A percentile compares a stretch with the other conserved stretches of the same genome.
These are phyloP conservation scores for Tupaia tana DNA, from an alignment of 2,113 vertebrate genomes.

Conservation along the genomic window DNA sequence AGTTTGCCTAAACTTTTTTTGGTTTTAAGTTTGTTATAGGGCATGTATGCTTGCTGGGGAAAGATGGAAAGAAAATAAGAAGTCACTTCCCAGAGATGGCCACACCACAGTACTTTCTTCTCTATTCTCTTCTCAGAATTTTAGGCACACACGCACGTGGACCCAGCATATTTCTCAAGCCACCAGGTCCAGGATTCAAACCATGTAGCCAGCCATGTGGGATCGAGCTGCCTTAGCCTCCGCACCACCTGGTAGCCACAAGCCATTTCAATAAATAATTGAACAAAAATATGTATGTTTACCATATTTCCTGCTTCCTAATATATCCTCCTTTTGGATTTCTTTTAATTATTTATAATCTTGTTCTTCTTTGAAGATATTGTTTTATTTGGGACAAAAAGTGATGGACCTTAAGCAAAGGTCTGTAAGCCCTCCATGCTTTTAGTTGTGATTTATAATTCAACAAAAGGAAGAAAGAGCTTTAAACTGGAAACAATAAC, in stretches of 20 bases:
- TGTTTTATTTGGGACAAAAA: neutral
- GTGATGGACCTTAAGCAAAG: neutral
- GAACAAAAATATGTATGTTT: slow-evolving; percentile 39
- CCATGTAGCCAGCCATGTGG: no score
- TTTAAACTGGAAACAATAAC: neutral
- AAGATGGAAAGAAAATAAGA: no score
- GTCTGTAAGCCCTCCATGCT: neutral
- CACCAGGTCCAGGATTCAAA: no score
- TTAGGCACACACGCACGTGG: no score
- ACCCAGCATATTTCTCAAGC: no score
- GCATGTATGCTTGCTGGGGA: no score
- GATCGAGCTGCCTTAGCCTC: no score
- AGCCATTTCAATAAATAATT: neutral
- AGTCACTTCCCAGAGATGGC: no score
- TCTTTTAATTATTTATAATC: neutral
- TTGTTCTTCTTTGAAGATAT: slow-evolving; percentile 47
- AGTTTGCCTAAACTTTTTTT: slow-evolving; percentile 28
- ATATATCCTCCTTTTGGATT: neutral
- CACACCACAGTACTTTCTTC: no score
- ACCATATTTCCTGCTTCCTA: slow-evolving; percentile 7
- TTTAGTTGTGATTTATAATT: slow-evolving; percentile 26
- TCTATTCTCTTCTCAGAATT: no score
- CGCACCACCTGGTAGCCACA: no score
- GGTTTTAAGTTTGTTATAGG: no score
- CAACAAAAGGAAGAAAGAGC: slow-evolving; percentile 1